Base-by-base conservation (phyloP, 1,140 invertebrate species). In the Pseudachorutes palmiensis region DNA sequence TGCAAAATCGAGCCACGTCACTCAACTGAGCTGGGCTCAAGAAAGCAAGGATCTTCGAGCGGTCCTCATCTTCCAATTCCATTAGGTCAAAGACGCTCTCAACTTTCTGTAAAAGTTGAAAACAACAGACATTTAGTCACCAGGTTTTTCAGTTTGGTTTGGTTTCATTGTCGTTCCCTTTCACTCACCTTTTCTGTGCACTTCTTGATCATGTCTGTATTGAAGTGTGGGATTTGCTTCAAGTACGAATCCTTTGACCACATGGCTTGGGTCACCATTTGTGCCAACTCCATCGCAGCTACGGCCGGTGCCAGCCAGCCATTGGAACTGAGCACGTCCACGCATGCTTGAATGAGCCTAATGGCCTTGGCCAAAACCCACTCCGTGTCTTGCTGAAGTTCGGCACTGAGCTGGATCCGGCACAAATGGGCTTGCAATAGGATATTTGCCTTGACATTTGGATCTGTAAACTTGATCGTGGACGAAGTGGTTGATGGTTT, bases 201-300 rank as follows among this genome's bases (percentile, higher is more conserved):
- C 2, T 92, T 79, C 76, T 94, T 92, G 64, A 98, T 89, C 49
- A 95, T 88, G 1, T 97, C 96, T 0, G 82, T 74, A 16, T 85
- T 90, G 77, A 98, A 98, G 79, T 99, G 95, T 2, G 97, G 97
- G 69, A 99, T 78, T 75, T 99, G 97, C 75, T 97, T 93, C 55
- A 99, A 81, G 77, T 97, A 97, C 0, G 93, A 96, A 78, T 99
- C 97, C 79, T 97, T 98, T 65, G 88, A 92, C 94, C 97, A 99
- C 94, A 99, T 97, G 1, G 95, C 96, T 81, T 99, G 97, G 0
- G 97, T 98, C 0, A 97, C 90, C 96, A 99, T 99, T 79, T 99
- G 97, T 0, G 97, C 94, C 66, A 99, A 80, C 80, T 99, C 97
- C 97, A 99, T 99, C 74, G 97, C 95, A 58, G 96, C 93, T 28